These are phyloP conservation scores for Anthophora plumipes DNA, from an alignment of 2,888 invertebrate genomes.

Conservation along the genomic window DNA sequence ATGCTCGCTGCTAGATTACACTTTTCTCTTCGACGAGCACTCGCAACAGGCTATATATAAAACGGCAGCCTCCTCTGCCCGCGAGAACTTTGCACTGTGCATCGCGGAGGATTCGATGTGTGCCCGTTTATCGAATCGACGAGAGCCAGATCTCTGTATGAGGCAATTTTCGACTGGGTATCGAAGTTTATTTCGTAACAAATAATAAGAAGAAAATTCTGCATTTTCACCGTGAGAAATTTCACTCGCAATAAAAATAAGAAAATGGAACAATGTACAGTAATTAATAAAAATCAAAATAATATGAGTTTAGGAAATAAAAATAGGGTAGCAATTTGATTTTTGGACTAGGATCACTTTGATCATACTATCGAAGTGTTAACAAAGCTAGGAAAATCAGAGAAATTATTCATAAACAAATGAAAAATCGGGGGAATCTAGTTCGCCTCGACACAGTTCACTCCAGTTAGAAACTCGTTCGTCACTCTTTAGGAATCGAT, in stretches of 20 bases:
- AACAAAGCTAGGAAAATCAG: no score
- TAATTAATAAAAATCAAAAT: no score
- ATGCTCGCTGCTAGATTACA: conserved; percentile 15
- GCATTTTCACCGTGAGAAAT: no score
- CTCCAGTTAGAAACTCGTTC: conserved; percentile 53
- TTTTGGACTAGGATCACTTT: no score
- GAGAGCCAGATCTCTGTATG: background rate
- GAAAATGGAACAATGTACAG: no score
- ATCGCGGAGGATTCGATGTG: conserved; percentile 41
- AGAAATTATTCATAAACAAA: conserved; percentile 20
- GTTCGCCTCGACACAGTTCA: conserved; percentile 64
- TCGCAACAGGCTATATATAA: conserved; percentile 28
- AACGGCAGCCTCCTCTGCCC: conserved; percentile 29
- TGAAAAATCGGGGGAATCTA: conserved; percentile 49
- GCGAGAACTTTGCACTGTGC: conserved; percentile 46
- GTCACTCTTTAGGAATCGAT: conserved; percentile 63
- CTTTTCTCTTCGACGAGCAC: conserved; percentile 21
- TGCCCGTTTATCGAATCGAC: conserved; percentile 38
- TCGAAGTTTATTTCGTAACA: background rate
- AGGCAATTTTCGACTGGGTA: no score
- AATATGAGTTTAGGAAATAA: no score
- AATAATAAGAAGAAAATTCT: no score
- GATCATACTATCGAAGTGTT: background rate
- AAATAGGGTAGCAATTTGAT: no score
- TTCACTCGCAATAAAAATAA: no score